Evolutionary conservation across 2,113 vertebrate genomes (phyloP).

Genomic region (Sus scrofa): T2T-Sscrofa CM000820.6:70740001-70740500

Average conservation of each 20-base stretch:
- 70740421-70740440: not conserved
- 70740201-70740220: not conserved
- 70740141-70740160: not conserved
- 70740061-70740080: conserved; percentile 88
- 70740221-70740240: not conserved
- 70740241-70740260: not conserved
- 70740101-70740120: not conserved
- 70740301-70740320: not conserved
- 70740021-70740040: conserved; percentile 93
- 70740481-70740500: not conserved
- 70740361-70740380: not conserved
- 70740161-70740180: not conserved
- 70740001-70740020: conserved; percentile 93
- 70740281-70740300: not conserved
- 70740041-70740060: conserved; percentile 94
- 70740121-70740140: conserved; percentile 46
- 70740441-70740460: not conserved
- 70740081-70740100: not conserved
- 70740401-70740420: not conserved
- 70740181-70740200: not conserved
- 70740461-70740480: not conserved
- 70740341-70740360: not conserved
- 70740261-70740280: not conserved
- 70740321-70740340: not conserved
- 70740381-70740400: not conserved